Base-by-base conservation (phyloP, 2,888 invertebrate species). In the Xanthorhoe designata region DNA sequence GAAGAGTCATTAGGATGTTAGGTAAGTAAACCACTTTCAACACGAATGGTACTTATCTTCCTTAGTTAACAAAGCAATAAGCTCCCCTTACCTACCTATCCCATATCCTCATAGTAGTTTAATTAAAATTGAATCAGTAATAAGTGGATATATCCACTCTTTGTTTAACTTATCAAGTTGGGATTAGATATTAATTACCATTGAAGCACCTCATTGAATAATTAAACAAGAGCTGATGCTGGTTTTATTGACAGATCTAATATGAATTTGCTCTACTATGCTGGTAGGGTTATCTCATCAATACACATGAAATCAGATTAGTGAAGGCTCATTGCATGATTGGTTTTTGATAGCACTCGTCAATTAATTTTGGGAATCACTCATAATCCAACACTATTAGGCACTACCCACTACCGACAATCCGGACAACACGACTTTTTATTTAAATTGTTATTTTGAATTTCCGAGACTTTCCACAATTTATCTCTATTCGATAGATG, bases 1-100 rank as follows among this genome's bases (percentile, higher is more conserved):
- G 89, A 79, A 93, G 95, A 78, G 97, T 97, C 72, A 96, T 97
- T 75, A 94, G 96, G 83, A 97, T 97, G 97, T 86, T 97, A 57
- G 95, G 97, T 97, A 87, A 96, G 96, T 59, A 1, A 9, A 35
- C 2, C 13, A 42, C 10, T 13, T 13, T 13, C 4, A 42, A 42
- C 38, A 42, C 38, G 5, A 42, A 13, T 1, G 35, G 8, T 9
- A 2, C 35, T 35, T 35, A 35, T n/a, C n/a, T n/a, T n/a, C n/a
- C n/a, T n/a, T n/a, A n/a, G n/a, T n/a, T n/a, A n/a, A n/a, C n/a
- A n/a, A n/a, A n/a, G n/a, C 9, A 9, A 35, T 35, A 35, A 35
- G 9, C 10, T 35, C 35, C 35, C 10, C 9, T 3, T 3, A 24
- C 24, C 24, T 24, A 35, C 10, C 35, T 9, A 0, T 2, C n/a